Evolutionary conservation across 1,140 invertebrate species (phyloP).

Genomic region (Cyrtorhinus lividipennis): DNA sequence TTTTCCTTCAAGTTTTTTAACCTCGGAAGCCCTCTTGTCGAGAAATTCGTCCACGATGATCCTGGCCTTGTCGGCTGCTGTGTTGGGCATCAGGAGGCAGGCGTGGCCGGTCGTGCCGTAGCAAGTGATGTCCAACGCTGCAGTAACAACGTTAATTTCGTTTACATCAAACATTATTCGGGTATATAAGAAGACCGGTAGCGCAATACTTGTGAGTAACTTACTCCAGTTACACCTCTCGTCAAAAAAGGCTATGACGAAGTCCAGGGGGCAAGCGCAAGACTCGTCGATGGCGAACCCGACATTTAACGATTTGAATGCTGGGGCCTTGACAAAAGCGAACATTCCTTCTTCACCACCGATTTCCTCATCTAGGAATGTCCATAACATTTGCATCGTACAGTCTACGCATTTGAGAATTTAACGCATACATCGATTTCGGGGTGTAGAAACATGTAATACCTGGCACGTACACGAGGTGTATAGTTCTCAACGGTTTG

Average conservation of each 20-base stretch:
- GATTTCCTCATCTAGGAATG: background rate
- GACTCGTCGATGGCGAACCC: slow-evolving; percentile 1
- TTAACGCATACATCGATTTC: background rate
- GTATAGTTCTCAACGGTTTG: slow-evolving; percentile 45
- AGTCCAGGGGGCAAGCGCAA: background rate
- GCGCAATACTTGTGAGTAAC: too few species aligned
- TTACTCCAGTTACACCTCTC: background rate
- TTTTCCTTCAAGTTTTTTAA: background rate
- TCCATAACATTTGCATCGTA: background rate
- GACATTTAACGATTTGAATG: background rate
- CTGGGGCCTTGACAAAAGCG: background rate
- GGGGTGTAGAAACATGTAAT: slow-evolving; percentile 17
- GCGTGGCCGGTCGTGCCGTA: slow-evolving; percentile 78
- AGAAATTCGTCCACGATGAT: background rate
- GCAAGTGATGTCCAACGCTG: slow-evolving; percentile 31
- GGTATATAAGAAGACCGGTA: too few species aligned
- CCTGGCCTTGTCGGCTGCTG: slow-evolving; percentile 66
- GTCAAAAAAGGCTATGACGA: background rate
- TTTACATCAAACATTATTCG: too few species aligned
- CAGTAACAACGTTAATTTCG: too few species aligned
- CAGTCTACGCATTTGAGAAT: background rate
- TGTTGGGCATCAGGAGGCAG: slow-evolving; percentile 61
- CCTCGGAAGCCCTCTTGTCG: background rate
- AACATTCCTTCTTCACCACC: background rate
- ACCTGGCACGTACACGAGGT: slow-evolving; percentile 70